These are phyloP conservation scores for Silurus glanis DNA, from an alignment of 2,113 vertebrate species.

Conservation along the genomic window DNA sequence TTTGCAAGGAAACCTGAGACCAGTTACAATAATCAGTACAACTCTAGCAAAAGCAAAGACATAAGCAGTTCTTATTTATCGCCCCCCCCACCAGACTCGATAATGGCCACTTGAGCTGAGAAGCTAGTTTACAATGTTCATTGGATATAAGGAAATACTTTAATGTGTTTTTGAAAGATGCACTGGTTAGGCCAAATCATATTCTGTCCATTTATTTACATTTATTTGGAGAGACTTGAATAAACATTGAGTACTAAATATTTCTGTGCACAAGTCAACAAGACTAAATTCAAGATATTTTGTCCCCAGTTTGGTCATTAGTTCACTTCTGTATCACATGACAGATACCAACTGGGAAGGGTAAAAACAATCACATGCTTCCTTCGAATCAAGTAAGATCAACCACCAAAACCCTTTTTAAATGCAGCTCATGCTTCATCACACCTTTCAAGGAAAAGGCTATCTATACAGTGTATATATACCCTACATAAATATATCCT, in stretches of 20 bases:
- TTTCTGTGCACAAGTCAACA: background rate
- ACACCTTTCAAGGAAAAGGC: background rate
- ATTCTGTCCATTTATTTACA: background rate
- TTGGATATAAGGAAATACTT: slow-evolving; percentile 10
- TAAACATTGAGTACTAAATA: background rate
- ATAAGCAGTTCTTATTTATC: slow-evolving; percentile 19
- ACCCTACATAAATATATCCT: background rate
- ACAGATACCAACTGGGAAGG: background rate
- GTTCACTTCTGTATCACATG: background rate
- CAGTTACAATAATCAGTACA: slow-evolving; percentile 19
- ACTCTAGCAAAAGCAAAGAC: slow-evolving; percentile 3
- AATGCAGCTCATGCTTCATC: background rate
- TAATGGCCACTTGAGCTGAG: background rate
- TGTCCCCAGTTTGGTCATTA: background rate
- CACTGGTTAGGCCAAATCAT: background rate
- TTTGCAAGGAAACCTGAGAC: slow-evolving; percentile 35
- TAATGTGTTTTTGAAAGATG: background rate
- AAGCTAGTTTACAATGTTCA: slow-evolving; percentile 11
- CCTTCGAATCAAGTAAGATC: background rate
- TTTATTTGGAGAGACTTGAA: background rate
- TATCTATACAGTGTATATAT: background rate
- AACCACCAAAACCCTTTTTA: background rate
- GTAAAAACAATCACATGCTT: background rate
- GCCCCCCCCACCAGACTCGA: background rate
- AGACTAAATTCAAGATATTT: background rate